These are phyloP conservation scores for Cottus gobio DNA, from an alignment of 2,113 vertebrate species.

Conservation along the genomic window DNA sequence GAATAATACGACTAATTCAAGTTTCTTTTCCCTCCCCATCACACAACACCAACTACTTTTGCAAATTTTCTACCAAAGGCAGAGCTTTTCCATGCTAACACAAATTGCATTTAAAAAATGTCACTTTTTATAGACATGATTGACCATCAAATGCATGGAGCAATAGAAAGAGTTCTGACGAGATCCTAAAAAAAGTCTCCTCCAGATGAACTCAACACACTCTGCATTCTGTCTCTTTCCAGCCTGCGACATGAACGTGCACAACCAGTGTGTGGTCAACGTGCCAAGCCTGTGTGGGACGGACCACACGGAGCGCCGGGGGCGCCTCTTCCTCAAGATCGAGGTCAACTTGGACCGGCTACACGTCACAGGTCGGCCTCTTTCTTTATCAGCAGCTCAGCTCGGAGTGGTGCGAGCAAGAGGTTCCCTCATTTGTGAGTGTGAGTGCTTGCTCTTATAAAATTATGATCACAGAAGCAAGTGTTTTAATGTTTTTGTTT, in stretches of 20 bases:
- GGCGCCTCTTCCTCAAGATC: conserved; percentile 94
- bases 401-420: neutral
- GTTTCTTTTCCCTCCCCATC: neutral
- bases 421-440: conserved; percentile 17
- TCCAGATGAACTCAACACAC: conserved; percentile 8
- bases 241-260: conserved; percentile 99
- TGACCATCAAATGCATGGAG: neutral
- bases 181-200: neutral
- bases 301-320: conserved; percentile 95
- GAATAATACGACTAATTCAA: neutral
- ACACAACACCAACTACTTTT: neutral
- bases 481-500: neutral
- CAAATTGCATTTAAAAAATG: neutral
- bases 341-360: conserved; percentile 91
- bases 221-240: conserved; percentile 43
- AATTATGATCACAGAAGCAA: neutral
- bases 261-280: conserved; percentile 96
- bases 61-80: neutral
- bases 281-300: conserved; percentile 97
- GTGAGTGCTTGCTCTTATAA: neutral
- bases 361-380: conserved; percentile 89
- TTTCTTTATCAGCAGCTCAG: neutral
- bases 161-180: neutral
- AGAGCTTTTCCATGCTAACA: neutral
- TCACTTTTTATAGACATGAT: too few species aligned